A percentile compares a stretch with the other conserved stretches of the same genome.
Conservation (phyloP, 2,888 invertebrate species). For the Hetaerina titia region DNA sequence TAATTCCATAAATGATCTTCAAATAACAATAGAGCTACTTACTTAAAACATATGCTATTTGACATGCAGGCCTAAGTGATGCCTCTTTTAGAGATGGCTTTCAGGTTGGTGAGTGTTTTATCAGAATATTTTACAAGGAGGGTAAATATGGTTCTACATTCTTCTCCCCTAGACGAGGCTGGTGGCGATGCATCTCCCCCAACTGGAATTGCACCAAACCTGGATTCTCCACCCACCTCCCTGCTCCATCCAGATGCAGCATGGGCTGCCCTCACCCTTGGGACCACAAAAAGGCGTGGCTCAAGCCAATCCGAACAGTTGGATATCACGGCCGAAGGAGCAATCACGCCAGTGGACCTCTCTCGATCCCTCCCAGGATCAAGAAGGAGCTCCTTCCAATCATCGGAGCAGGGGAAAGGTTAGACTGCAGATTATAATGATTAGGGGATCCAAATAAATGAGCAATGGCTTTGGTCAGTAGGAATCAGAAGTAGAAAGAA, state of each 20-base stretch:
- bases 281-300: conserved; percentile 86
- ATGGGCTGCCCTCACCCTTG: conserved; percentile 79
- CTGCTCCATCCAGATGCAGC: conserved; percentile 91
- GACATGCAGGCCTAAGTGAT: too few relatives aligned
- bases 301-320: conserved; percentile 94
- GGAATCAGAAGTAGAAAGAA: too few relatives aligned
- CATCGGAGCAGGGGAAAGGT: conserved; percentile 75
- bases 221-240: conserved; percentile 57
- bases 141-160: not conserved
- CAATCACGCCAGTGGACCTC: conserved; percentile 91
- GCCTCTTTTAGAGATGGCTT: too few relatives aligned
- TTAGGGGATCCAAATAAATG: too few relatives aligned
- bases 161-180: conserved; percentile 75
- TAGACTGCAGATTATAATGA: not conserved
- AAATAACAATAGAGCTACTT: too few relatives aligned
- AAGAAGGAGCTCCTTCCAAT: conserved; percentile 90
- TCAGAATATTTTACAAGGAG: not conserved
- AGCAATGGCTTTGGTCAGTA: too few relatives aligned
- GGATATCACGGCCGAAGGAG: conserved; percentile 84
- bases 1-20: too few relatives aligned
- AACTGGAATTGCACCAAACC: conserved; percentile 52
- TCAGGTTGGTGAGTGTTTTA: too few relatives aligned
- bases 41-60: too few relatives aligned
- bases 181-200: conserved; percentile 74
- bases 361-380: conserved; percentile 92